Conservation (phyloP, 2,113 vertebrate genomes). For the Mesoclemmys tuberculata region DNA sequence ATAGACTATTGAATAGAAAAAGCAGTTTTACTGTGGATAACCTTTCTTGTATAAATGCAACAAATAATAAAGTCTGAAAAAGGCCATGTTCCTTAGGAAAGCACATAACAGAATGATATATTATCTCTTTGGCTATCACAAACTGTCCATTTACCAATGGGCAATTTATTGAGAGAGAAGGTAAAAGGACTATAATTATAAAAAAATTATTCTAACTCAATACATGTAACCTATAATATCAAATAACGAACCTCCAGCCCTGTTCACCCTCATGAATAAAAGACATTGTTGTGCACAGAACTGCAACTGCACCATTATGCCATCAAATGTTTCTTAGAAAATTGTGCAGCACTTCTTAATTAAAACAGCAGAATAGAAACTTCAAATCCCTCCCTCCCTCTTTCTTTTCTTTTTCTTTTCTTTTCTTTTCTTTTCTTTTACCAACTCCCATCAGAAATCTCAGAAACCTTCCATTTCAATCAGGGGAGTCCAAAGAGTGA, state of each 20-base stretch:
- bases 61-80: conserved; percentile 67
- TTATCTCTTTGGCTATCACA: conserved; percentile 53
- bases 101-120: conserved; percentile 28
- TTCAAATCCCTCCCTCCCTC: not conserved
- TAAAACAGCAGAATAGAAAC: conserved; percentile 7
- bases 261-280: not conserved
- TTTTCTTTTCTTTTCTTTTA: not conserved
- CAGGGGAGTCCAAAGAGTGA: conserved; percentile 37
- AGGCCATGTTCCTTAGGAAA: conserved; percentile 30
- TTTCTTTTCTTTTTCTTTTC: conserved; percentile 12
- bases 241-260: not conserved
- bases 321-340: conserved; percentile 43
- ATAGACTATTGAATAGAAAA: conserved; percentile 76
- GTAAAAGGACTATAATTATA: conserved; percentile 26
- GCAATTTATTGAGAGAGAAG: conserved; percentile 12
- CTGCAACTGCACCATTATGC: not conserved
- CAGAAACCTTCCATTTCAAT: conserved; percentile 42
- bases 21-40: conserved; percentile 67
- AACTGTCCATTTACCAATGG: conserved; percentile 38
- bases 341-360: conserved; percentile 3
- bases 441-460: conserved; percentile 41
- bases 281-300: not conserved
- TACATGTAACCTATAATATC: not conserved
- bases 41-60: conserved; percentile 71
- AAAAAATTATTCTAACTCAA: conserved; percentile 20